phyloP scores from a whole-genome alignment of 2,113 vertebrate species.

The Sarotherodon lohbergeri region DNA sequence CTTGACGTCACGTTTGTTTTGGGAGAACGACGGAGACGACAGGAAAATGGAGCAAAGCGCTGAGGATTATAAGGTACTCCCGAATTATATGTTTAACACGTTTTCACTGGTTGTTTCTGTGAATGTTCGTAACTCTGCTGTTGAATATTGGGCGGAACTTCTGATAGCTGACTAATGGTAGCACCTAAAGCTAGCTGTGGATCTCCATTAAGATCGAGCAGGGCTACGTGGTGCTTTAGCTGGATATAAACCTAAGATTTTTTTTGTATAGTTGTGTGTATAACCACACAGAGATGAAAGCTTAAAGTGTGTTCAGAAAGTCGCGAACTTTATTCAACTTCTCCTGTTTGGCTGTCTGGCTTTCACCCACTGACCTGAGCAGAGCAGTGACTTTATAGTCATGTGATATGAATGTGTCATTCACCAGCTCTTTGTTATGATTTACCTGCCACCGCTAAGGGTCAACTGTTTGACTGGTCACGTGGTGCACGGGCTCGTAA shows the following conservation, averaged over 20 bases:
- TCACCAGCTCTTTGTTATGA: not conserved
- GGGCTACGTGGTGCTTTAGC: not conserved
- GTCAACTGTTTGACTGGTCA: not conserved
- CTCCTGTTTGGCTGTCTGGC: not conserved
- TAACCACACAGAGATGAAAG: not conserved
- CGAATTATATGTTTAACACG: not conserved
- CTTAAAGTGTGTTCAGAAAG: not conserved
- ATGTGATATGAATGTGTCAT: constrained; percentile 2
- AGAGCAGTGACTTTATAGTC: not conserved
- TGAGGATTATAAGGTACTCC: constrained; percentile 61
- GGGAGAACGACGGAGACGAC: constrained; percentile 10
- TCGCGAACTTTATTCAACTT: not conserved
- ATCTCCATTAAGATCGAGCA: not conserved
- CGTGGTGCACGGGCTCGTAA: not conserved
- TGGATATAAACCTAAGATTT: not conserved
- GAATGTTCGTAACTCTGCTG: not conserved
- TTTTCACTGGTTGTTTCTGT: not conserved
- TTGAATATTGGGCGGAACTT: not conserved
- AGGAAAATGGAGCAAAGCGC: constrained; percentile 59
- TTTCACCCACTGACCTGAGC: not conserved
- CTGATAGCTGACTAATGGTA: not conserved
- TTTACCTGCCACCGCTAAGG: not conserved
- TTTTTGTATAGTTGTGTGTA: not conserved
- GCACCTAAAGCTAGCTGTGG: not conserved
- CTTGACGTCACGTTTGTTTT: constrained; percentile 64